Evolutionary conservation across 2,888 invertebrate species (phyloP), one percentile per base, ranked within the genome.

Genomic region (Julus scandinavius): DNA sequence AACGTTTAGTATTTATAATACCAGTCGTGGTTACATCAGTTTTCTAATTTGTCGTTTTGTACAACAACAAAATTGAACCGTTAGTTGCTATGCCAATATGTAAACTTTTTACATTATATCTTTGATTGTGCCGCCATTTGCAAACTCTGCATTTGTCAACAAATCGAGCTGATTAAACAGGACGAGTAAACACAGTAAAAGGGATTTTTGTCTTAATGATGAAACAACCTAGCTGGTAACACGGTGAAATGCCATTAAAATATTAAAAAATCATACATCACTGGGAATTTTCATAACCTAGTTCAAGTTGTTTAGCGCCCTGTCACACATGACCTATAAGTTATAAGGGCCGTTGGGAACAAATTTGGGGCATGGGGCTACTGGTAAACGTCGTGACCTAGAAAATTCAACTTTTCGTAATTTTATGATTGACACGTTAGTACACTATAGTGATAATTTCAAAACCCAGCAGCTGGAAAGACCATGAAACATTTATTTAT

Each of bases 121-220:
- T 63, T 63, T 72, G 29, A 72, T 9, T 29, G 72, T 72, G 72
- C 72, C 29, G 72, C 72, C 72, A 72, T 72, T 29, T 72, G 72
- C 29, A 72, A 72, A 72, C 72, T 9, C 29, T 72, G 63, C n/a
- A 63, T n/a, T 63, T 72, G 72, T 72, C 3, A 72, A 72, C 72
- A 72, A 11, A 63, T 20, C 9, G 72, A 72, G 29, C 72, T 72
- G 72, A 72, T 72, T 72, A 72, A 72, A 72, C 72, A 72, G 20
- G 72, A 11, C 9, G 20, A 29, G 72, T 29, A 72, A 72, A 72
- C 72, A 72, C 72, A 29, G 20, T 72, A 9, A 72, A 72, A 29
- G 72, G 20, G 72, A 72, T 72, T 72, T 29, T 29, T n/a, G 17
- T 72, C 72, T 11, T 72, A 72, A 72, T 29, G 72, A 72, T 29